phyloP scores from a whole-genome alignment of 2,888 invertebrate species.

The Plebejus anna region DNA sequence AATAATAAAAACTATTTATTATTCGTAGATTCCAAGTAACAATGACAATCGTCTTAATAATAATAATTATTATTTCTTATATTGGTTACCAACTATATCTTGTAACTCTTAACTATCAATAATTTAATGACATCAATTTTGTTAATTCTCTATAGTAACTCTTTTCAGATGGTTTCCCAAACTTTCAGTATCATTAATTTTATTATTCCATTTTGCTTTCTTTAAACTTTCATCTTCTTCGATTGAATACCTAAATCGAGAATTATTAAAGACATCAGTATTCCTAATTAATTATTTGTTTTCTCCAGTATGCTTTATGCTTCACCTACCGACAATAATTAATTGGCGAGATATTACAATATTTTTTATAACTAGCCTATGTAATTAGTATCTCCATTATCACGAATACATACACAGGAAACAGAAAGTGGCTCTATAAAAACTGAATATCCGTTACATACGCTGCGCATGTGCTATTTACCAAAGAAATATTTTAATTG shows the following conservation, averaged over 20 bases:
- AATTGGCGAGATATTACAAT: background rate
- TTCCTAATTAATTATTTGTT: background rate
- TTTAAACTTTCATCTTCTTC: background rate
- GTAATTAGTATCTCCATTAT: slow-evolving; percentile 15
- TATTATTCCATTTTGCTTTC: background rate
- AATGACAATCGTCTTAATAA: too few relatives aligned
- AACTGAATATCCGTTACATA: slow-evolving; percentile 23
- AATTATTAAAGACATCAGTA: background rate
- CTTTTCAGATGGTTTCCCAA: too few relatives aligned
- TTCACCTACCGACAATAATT: slow-evolving; percentile 3
- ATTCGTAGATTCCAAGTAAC: too few relatives aligned
- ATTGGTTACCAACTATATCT: too few relatives aligned
- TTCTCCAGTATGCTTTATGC: background rate
- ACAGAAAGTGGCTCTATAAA: slow-evolving; percentile 20
- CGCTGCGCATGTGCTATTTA: slow-evolving; percentile 20
- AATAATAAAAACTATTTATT: too few relatives aligned
- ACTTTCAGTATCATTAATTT: too few relatives aligned
- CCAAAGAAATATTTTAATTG: slow-evolving; percentile 23
- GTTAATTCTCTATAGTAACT: too few relatives aligned
- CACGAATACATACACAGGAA: slow-evolving; percentile 16
- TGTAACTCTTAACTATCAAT: too few relatives aligned
- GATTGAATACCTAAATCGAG: background rate
- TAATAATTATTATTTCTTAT: too few relatives aligned
- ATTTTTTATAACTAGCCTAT: background rate
- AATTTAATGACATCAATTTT: too few relatives aligned